Conservation (phyloP, 2,888 invertebrate genomes). For the Trachelus iudaicus region DNA sequence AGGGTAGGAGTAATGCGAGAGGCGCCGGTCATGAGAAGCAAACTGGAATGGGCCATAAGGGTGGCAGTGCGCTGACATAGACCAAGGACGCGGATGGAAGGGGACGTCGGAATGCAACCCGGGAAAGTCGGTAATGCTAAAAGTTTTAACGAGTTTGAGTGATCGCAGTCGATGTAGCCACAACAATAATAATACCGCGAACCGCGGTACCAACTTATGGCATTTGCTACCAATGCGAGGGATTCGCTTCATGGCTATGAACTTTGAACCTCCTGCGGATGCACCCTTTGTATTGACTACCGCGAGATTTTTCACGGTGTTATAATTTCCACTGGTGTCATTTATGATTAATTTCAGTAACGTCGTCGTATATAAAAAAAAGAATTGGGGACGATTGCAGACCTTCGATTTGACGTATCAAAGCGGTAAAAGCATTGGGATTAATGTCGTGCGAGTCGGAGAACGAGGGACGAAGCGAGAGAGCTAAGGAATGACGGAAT, state of each 20-base stretch:
- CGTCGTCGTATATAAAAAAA: neutral
- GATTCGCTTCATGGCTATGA: neutral
- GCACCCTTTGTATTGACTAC: neutral
- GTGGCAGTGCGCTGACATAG: neutral
- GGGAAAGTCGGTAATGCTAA: slow-evolving; percentile 58
- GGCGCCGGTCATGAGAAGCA: neutral
- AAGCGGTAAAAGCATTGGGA: slow-evolving; percentile 38
- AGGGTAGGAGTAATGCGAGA: neutral
- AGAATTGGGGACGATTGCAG: neutral
- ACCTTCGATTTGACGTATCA: slow-evolving; percentile 25
- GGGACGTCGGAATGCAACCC: slow-evolving; percentile 52
- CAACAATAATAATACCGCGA: slow-evolving; percentile 58
- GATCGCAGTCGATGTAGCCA: slow-evolving; percentile 63
- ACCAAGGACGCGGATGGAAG: slow-evolving; percentile 46
- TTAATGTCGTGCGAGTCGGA: slow-evolving; percentile 38
- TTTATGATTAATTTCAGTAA: neutral
- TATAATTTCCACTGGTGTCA: neutral
- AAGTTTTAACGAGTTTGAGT: slow-evolving; percentile 66
- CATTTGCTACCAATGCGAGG: slow-evolving; percentile 26
- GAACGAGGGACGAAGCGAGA: slow-evolving; percentile 8
- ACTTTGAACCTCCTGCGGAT: neutral
- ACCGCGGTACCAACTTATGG: slow-evolving; percentile 57
- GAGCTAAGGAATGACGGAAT: slow-evolving; percentile 4
- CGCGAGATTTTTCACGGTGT: neutral
- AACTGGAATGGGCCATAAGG: neutral